phyloP scores from a whole-genome alignment of 2,888 invertebrate genomes.

The Eucriotettix oculatus region DNA sequence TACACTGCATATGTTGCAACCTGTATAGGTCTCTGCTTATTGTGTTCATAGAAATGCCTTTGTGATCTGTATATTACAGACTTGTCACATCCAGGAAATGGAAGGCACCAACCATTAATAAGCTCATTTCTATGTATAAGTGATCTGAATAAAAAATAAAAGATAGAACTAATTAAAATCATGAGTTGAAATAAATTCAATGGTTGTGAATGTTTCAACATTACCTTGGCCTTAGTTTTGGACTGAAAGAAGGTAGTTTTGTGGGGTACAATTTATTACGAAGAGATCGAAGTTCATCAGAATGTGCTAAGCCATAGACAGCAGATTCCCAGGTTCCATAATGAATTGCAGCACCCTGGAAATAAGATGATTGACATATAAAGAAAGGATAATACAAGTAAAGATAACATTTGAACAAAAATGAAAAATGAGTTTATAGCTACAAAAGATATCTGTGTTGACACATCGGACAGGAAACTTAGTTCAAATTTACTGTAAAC shows the following conservation, averaged over 20 bases:
- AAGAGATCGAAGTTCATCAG: constrained; percentile 42
- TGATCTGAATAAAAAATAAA: constrained; percentile 23
- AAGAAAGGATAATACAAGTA: too few species aligned
- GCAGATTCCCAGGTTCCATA: constrained; percentile 84
- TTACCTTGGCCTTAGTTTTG: constrained; percentile 39
- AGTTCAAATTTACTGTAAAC: too few species aligned
- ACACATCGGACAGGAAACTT: too few species aligned
- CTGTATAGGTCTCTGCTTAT: constrained; percentile 60
- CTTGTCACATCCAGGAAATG: constrained; percentile 71
- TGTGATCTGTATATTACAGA: constrained; percentile 72
- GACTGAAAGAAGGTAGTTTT: constrained; percentile 42
- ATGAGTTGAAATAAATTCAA: neutral
- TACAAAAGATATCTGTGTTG: too few species aligned
- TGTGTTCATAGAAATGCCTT: constrained; percentile 47
- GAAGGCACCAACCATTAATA: constrained; percentile 41
- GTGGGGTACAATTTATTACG: constrained; percentile 50
- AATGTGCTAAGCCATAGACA: constrained; percentile 54
- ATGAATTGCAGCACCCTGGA: constrained; percentile 40
- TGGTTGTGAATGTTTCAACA: neutral
- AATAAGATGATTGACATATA: neutral
- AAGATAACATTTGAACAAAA: too few species aligned
- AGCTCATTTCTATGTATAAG: constrained; percentile 32
- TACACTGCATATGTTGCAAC: constrained; percentile 55
- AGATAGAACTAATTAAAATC: neutral
- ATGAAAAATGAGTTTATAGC: too few species aligned